A percentile compares a stretch with the other conserved stretches of the same genome.
These are phyloP conservation scores for Parthenolecanium corni DNA, from an alignment of 2,888 invertebrate species.

Conservation along the genomic window DNA sequence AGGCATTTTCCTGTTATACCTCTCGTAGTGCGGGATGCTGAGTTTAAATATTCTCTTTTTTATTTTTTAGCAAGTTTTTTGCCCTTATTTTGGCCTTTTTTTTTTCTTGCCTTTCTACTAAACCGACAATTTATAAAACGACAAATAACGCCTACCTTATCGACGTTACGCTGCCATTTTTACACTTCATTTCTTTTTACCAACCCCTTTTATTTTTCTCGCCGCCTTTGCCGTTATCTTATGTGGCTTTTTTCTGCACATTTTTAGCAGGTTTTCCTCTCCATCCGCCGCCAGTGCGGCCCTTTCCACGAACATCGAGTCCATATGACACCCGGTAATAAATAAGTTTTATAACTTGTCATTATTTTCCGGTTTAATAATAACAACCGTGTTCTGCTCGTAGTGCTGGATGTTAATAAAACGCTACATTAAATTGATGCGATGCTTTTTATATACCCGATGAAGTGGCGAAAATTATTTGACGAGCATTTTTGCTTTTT, in stretches of 20 bases:
- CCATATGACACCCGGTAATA: slow-evolving; percentile 12
- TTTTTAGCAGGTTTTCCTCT: too few species aligned
- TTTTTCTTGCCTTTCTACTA: not conserved
- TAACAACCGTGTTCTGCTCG: not conserved
- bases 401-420: slow-evolving; percentile 15
- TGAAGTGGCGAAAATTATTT: slow-evolving; percentile 1
- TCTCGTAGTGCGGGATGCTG: too few species aligned
- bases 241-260: too few species aligned
- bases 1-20: too few species aligned
- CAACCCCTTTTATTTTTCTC: not conserved
- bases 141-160: slow-evolving; percentile 20
- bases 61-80: too few species aligned
- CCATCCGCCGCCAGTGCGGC: too few species aligned
- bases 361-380: slow-evolving; percentile 20
- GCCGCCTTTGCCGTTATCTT: not conserved
- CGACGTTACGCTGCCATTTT: slow-evolving; percentile 18
- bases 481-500: not conserved
- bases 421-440: slow-evolving; percentile 15
- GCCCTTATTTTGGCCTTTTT: too few species aligned
- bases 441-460: not conserved
- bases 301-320: not conserved
- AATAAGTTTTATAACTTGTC: slow-evolving; percentile 20
- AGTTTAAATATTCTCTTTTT: too few species aligned
- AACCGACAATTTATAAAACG: slow-evolving; percentile 17
- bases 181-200: slow-evolving; percentile 19